Base-by-base conservation (phyloP, 2,888 invertebrate species). In the Euplagia quadripunctaria region DNA sequence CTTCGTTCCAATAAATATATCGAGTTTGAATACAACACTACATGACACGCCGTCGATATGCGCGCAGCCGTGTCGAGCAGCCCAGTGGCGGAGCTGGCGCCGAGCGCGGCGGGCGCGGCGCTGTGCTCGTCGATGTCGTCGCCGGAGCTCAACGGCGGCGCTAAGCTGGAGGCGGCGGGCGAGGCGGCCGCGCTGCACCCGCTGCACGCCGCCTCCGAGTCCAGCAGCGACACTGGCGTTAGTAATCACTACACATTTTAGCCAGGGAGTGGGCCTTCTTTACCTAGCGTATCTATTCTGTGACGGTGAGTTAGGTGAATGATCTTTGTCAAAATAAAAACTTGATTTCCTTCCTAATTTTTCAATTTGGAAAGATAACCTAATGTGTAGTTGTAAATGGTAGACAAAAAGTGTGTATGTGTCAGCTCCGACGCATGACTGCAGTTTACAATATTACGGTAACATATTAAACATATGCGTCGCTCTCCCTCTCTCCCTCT, bases 121-220 rank as follows among this genome's bases (percentile, higher is more conserved):
- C 87, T 96, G 20, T 92, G 93, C 77, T 86, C 94, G 52, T 96
- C 96, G 2, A 84, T 93, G 51, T 96, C 96, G 69, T 96, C 96
- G 3, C 96, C 96, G 9, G 96, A 96, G 86, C 90, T 96, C 75
- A 87, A 88, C 79, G 88, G 86, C 65, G 83, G 80, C 76, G 74
- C 43, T 11, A 81, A 81, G 66, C 58, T 72, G 42, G 79, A 79
- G n/a, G 49, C 78, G 63, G 75, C 80, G 68, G 78, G 78, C 72
- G 77, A 75, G 75, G 70, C 77, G 79, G 71, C 31, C 61, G 31
- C 73, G 71, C 31, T 31, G 31, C 68, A 71, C 71, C 74, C 78
- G 78, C 73, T 58, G 55, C 83, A 82, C 74, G 41, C 84, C 88
- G 87, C 73, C 12, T 95, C 95, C 0, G 94, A 94, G 81, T 92